Conservation (phyloP, 2,113 vertebrate species). For the Leuciscus idus region DNA sequence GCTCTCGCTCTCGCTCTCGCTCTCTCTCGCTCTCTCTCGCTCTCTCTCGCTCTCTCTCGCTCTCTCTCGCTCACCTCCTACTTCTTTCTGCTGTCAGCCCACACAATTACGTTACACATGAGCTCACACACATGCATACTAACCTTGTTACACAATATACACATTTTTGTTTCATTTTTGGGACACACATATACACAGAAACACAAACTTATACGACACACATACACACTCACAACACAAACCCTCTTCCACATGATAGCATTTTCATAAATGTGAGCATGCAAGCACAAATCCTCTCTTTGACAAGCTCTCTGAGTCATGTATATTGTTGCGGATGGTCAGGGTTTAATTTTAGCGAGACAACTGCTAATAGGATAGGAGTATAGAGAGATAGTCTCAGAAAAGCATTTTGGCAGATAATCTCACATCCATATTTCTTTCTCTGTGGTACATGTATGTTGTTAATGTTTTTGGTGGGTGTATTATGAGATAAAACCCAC, state of each 20-base stretch:
- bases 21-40: background rate
- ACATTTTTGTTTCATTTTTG: background rate
- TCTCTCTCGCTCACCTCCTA: constrained; percentile 18
- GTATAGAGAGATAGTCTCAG: background rate
- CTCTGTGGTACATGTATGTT: background rate
- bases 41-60: background rate
- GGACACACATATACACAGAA: background rate
- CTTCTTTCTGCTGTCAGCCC: constrained; percentile 21
- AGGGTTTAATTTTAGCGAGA: background rate
- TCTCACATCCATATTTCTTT: background rate
- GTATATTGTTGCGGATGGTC: background rate
- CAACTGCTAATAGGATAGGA: background rate
- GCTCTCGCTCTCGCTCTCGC: background rate
- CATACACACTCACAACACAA: background rate
- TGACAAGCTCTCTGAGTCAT: constrained; percentile 9
- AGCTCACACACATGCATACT: background rate
- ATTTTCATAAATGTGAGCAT: constrained; percentile 11
- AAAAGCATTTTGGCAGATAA: background rate
- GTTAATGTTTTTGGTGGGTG: constrained; percentile 7
- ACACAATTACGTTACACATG: constrained; percentile 6
- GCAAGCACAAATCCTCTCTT: background rate
- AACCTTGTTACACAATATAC: background rate
- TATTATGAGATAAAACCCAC: constrained; percentile 27
- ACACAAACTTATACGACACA: background rate
- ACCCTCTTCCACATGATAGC: constrained; percentile 11